These are phyloP conservation scores for Sciurus vulgaris DNA, from an alignment of 2,797 vertebrate genomes.

Conservation along the genomic window DNA sequence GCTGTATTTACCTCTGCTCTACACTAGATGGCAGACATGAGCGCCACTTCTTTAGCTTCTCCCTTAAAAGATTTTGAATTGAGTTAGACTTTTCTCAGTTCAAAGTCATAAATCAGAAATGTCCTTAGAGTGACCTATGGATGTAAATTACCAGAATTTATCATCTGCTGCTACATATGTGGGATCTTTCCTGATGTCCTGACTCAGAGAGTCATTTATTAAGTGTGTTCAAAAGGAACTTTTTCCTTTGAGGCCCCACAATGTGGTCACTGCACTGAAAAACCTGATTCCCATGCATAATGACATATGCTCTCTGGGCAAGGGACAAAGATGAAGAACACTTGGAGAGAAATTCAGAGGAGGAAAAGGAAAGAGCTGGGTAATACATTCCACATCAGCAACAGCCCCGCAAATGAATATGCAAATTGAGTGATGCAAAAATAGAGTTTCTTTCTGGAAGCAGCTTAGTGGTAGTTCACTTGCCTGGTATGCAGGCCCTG, in stretches of 20 bases:
- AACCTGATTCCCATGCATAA: slow-evolving; percentile 68
- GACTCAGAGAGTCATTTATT: slow-evolving; percentile 82
- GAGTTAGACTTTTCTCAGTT: slow-evolving; percentile 76
- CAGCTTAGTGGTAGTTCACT: no score
- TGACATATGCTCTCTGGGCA: slow-evolving; percentile 60
- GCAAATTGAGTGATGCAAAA: slow-evolving; percentile 50
- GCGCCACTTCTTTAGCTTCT: neutral
- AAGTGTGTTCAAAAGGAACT: slow-evolving; percentile 79
- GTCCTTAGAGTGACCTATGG: slow-evolving; percentile 80
- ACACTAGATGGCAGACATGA: slow-evolving; percentile 86
- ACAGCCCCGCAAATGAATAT: neutral
- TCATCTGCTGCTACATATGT: slow-evolving; percentile 80
- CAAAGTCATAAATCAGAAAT: slow-evolving; percentile 81
- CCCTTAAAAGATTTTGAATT: slow-evolving; percentile 61
- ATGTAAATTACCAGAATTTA: slow-evolving; percentile 84
- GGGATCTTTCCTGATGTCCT: slow-evolving; percentile 79
- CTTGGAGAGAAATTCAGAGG: slow-evolving; percentile 18
- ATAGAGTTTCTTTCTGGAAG: neutral
- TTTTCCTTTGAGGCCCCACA: slow-evolving; percentile 79
- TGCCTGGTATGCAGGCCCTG: neutral
- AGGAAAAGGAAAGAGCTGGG: neutral
- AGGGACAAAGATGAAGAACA: slow-evolving; percentile 59
- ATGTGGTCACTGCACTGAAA: slow-evolving; percentile 70
- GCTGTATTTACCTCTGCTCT: slow-evolving; percentile 58
- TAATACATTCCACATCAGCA: slow-evolving; percentile 29